Conservation (phyloP, 1,140 invertebrate genomes). For the Halesus radiatus region DNA sequence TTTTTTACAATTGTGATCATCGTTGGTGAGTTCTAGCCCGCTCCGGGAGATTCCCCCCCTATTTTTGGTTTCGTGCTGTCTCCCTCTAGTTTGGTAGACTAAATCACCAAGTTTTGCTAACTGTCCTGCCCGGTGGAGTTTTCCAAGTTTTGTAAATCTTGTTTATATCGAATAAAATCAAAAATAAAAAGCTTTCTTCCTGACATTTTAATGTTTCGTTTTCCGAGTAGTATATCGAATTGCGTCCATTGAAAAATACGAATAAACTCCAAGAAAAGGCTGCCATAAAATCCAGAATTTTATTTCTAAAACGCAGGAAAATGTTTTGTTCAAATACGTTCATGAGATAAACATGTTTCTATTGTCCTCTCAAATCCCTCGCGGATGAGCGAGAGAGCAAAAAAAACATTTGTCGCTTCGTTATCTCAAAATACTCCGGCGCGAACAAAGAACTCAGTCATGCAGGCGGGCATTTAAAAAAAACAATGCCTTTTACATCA, state of each 20-base stretch:
- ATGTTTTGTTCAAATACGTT: conserved; percentile 9
- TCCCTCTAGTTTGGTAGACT: too few species aligned
- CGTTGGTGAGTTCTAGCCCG: too few species aligned
- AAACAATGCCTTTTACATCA: not conserved
- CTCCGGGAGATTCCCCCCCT: too few species aligned
- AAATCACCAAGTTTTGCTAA: too few species aligned
- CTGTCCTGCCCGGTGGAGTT: too few species aligned
- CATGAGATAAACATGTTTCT: conserved; percentile 13
- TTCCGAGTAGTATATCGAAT: too few species aligned
- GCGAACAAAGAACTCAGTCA: not conserved
- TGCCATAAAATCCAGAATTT: not conserved
- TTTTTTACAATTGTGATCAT: too few species aligned
- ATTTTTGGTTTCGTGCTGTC: too few species aligned
- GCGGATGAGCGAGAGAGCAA: not conserved
- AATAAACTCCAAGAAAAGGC: not conserved
- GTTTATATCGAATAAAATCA: too few species aligned
- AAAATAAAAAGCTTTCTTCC: too few species aligned
- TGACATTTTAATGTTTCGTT: too few species aligned
- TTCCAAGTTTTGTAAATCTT: too few species aligned
- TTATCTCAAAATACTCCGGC: conserved; percentile 6
- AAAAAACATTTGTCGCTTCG: conserved; percentile 29
- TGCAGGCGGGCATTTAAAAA: conserved; percentile 3
- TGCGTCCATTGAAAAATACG: not conserved
- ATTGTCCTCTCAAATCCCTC: conserved; percentile 13
- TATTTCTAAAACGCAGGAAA: not conserved